Evolutionary conservation across 2,113 vertebrate species (phyloP).

Genomic region (Poeciliopsis turrubarensis): DNA sequence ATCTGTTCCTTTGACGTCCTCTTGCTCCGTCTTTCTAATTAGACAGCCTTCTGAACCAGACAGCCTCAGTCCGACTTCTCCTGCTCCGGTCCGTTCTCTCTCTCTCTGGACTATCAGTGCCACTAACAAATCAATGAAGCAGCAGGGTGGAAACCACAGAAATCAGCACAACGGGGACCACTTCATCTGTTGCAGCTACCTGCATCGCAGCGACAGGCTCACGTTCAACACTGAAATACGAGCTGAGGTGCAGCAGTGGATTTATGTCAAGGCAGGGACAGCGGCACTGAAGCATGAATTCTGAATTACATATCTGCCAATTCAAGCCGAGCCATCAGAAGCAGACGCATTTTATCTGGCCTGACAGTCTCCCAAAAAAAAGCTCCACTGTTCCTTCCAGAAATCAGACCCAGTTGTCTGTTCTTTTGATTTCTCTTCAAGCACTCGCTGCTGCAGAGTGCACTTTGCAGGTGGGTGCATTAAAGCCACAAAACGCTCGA

Average conservation of each 20-base stretch:
- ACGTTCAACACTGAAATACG: slow-evolving; percentile 1
- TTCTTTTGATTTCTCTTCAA: background rate
- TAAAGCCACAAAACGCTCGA: slow-evolving; percentile 29
- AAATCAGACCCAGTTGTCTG: background rate
- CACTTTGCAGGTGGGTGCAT: slow-evolving; percentile 16
- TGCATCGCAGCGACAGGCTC: slow-evolving; percentile 29
- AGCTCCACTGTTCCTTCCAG: background rate
- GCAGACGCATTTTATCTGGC: background rate
- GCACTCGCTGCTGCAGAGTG: slow-evolving; percentile 6
- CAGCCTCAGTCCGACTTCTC: slow-evolving; percentile 34
- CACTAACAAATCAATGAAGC: slow-evolving; percentile 63
- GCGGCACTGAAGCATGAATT: background rate
- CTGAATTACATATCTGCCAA: slow-evolving; percentile 16
- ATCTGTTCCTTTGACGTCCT: slow-evolving; percentile 27
- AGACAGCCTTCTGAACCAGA: slow-evolving; percentile 46
- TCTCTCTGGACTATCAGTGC: slow-evolving; percentile 54
- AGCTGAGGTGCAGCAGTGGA: slow-evolving; percentile 5
- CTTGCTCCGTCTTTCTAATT: slow-evolving; percentile 58
- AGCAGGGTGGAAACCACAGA: slow-evolving; percentile 54
- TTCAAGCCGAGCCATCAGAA: slow-evolving; percentile 11
- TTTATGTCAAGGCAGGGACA: background rate
- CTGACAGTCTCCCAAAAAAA: background rate
- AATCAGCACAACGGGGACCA: slow-evolving; percentile 60
- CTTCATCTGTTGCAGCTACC: slow-evolving; percentile 40
- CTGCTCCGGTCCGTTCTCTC: slow-evolving; percentile 12